A percentile compares a stretch with the other conserved stretches of the same genome.
Evolutionary conservation across 2,888 invertebrate species (phyloP).

Genomic region (Limnephilus lunatus): DNA sequence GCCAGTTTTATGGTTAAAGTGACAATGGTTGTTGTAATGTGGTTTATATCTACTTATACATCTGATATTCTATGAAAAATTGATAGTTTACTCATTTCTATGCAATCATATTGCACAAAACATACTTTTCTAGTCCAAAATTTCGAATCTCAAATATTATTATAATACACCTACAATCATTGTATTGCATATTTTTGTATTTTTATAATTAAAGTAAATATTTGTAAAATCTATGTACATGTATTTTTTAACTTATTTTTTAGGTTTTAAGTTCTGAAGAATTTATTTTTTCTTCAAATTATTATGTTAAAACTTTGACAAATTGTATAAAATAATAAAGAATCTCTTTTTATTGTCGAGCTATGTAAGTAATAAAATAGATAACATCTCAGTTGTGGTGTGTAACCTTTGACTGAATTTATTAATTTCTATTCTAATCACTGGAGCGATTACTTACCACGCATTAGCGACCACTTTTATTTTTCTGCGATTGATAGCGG

Average conservation of each 20-base stretch:
- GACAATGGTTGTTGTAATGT: neutral
- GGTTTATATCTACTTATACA: neutral
- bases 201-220: neutral
- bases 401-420: neutral
- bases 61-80: neutral
- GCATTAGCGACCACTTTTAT: too few species aligned
- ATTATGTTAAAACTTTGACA: neutral
- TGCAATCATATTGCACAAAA: neutral
- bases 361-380: neutral
- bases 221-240: neutral
- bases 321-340: neutral
- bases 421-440: neutral
- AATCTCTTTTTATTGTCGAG: neutral
- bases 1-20: neutral
- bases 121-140: neutral
- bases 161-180: neutral
- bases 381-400: neutral
- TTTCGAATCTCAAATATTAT: neutral
- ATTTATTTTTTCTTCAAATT: neutral
- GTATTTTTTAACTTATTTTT: neutral
- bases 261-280: neutral
- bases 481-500: too few species aligned
- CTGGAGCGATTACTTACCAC: too few species aligned
- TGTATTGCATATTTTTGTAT: neutral
- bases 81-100: neutral